Conservation (phyloP, 2,113 vertebrate species). For the Rhynchopsitta pachyrhyncha region DNA sequence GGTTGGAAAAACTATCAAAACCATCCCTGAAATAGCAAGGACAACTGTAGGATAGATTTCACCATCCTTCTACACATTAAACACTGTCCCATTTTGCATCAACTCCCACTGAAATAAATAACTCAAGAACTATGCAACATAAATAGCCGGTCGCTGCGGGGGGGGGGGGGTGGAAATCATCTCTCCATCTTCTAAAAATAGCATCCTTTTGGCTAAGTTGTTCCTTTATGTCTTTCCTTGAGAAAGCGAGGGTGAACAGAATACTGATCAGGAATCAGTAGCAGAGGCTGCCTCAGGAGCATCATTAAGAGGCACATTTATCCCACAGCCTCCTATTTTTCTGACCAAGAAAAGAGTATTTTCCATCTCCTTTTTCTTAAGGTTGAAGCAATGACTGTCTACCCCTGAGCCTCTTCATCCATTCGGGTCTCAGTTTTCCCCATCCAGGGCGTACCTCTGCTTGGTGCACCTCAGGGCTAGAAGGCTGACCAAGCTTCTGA, state of each 20-base stretch:
- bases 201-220: slow-evolving; percentile 36
- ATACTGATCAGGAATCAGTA: not conserved
- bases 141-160: too few species aligned
- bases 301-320: not conserved
- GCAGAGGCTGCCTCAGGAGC: not conserved
- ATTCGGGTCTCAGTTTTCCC: not conserved
- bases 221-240: slow-evolving; percentile 50
- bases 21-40: slow-evolving; percentile 24
- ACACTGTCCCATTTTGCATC: slow-evolving; percentile 26
- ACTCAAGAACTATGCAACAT: slow-evolving; percentile 6
- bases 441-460: rapidly evolving
- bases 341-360: not conserved
- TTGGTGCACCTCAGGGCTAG: rapidly evolving
- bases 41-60: slow-evolving; percentile 42
- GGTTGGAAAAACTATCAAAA: not conserved
- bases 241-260: slow-evolving; percentile 6
- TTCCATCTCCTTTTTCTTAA: not conserved
- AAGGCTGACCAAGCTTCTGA: not conserved
- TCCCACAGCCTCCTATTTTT: not conserved
- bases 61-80: slow-evolving; percentile 10
- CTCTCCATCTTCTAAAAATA: slow-evolving; percentile 44
- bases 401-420: not conserved
- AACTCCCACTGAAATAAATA: slow-evolving; percentile 35
- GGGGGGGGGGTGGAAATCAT: not conserved
- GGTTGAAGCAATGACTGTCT: not conserved